phyloP scores from a whole-genome alignment of 2,797 vertebrate genomes.

The Sebastes variabilis region DNA sequence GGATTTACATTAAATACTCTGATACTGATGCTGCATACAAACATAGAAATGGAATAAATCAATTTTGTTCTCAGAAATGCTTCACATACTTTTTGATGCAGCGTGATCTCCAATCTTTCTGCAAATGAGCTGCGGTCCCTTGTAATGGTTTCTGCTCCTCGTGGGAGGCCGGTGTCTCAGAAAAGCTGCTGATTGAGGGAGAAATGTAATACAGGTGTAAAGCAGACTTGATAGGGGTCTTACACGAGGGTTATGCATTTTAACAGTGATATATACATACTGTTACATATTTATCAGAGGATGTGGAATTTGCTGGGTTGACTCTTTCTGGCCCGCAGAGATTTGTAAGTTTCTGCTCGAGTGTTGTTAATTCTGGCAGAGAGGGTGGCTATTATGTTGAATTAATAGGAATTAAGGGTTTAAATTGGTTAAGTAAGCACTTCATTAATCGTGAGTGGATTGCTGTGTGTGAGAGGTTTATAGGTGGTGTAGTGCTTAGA shows the following conservation, averaged over 20 bases:
- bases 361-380: slow-evolving; percentile 84
- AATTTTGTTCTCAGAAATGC: slow-evolving; percentile 80
- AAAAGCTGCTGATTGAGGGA: slow-evolving; percentile 89
- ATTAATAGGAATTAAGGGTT: slow-evolving; percentile 87
- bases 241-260: slow-evolving; percentile 89
- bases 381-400: slow-evolving; percentile 85
- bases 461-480: slow-evolving; percentile 66
- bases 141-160: slow-evolving; percentile 86
- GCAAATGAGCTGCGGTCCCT: slow-evolving; percentile 85
- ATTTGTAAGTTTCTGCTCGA: slow-evolving; percentile 76
- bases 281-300: slow-evolving; percentile 85
- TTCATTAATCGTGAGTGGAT: slow-evolving; percentile 83
- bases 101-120: slow-evolving; percentile 86
- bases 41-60: slow-evolving; percentile 84
- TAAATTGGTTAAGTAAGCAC: slow-evolving; percentile 89
- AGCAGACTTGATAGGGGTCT: slow-evolving; percentile 87
- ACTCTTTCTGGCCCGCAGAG: slow-evolving; percentile 81
- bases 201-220: slow-evolving; percentile 90
- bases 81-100: slow-evolving; percentile 79
- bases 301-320: slow-evolving; percentile 82
- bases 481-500: slow-evolving; percentile 41
- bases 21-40: slow-evolving; percentile 80
- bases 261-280: slow-evolving; percentile 87
- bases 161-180: slow-evolving; percentile 79
- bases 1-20: slow-evolving; percentile 82